Percentiles rank a stretch among this genome's conserved stretches.
Conservation (phyloP, 2,113 vertebrate species). For the Xyrauchen texanus region DNA sequence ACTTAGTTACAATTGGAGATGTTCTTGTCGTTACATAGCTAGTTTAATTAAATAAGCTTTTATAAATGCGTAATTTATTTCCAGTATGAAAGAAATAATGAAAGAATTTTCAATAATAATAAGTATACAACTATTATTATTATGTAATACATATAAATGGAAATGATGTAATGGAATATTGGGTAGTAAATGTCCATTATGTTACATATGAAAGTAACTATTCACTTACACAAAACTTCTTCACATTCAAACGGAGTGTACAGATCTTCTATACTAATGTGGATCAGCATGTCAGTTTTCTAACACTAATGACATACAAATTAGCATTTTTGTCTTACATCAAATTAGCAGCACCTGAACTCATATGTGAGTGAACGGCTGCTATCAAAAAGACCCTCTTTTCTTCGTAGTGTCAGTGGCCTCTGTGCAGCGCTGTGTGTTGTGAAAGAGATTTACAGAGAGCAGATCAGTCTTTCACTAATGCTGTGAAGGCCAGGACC, state of each 20-base stretch:
- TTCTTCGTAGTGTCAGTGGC: background rate
- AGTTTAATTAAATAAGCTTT: too few relatives aligned
- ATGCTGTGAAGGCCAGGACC: conserved; percentile 23
- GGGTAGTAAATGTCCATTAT: too few relatives aligned
- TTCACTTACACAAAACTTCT: background rate
- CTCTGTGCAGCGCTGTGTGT: conserved; percentile 6
- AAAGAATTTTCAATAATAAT: too few relatives aligned
- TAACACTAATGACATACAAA: background rate
- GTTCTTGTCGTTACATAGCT: too few relatives aligned
- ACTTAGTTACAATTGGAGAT: too few relatives aligned
- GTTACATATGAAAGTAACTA: too few relatives aligned
- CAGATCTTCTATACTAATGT: background rate
- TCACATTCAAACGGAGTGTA: background rate
- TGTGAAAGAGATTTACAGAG: conserved; percentile 40
- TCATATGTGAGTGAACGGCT: conserved; percentile 4
- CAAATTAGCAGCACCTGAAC: background rate
- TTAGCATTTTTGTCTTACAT: background rate
- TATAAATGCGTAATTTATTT: too few relatives aligned
- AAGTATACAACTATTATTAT: too few relatives aligned
- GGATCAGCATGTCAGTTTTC: background rate
- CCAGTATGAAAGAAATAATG: too few relatives aligned
- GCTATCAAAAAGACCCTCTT: background rate
- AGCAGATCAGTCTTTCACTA: conserved; percentile 31
- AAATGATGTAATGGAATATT: too few relatives aligned
- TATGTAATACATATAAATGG: too few relatives aligned